Evolutionary conservation across 1,140 invertebrate genomes (phyloP).

Genomic region (Sitophilus oryzae): DNA sequence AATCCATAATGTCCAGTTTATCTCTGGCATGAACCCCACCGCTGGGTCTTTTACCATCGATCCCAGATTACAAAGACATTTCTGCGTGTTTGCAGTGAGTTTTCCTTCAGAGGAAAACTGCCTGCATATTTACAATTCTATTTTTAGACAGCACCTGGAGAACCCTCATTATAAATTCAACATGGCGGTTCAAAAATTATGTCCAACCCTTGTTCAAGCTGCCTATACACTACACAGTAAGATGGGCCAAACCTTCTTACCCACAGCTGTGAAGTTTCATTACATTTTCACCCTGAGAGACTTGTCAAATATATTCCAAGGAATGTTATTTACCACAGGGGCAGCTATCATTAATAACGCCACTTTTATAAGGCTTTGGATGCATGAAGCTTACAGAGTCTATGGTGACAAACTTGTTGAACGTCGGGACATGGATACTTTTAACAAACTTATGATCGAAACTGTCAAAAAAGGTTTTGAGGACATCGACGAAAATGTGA

Average conservation of each 20-base stretch:
- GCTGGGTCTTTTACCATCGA: conserved; percentile 93
- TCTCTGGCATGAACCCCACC: conserved; percentile 95
- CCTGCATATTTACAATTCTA: conserved; percentile 76
- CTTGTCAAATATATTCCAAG: conserved; percentile 85
- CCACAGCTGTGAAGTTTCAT: conserved; percentile 92
- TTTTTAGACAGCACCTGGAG: conserved; percentile 70
- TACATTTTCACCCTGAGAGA: conserved; percentile 92
- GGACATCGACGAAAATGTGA: conserved; percentile 57
- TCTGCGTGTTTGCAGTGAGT: conserved; percentile 84
- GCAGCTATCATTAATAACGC: conserved; percentile 66
- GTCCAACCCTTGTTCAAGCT: conserved; percentile 58
- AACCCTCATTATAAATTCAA: conserved; percentile 64
- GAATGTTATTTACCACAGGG: conserved; percentile 78
- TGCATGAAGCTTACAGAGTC: conserved; percentile 84
- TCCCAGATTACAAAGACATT: conserved; percentile 85
- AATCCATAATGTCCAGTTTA: conserved; percentile 89
- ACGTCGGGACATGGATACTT: conserved; percentile 66
- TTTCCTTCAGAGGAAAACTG: conserved; percentile 79
- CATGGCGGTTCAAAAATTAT: conserved; percentile 52
- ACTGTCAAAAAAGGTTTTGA: conserved; percentile 80
- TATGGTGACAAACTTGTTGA: conserved; percentile 87
- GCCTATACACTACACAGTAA: conserved; percentile 75
- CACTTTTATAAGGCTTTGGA: conserved; percentile 74
- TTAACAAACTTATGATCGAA: conserved; percentile 68
- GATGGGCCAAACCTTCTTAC: conserved; percentile 70